Percentiles rank a stretch among this genome's conserved stretches.
Conservation (phyloP, 2,797 vertebrate species). For the Melanotaenia maccullochi region DNA sequence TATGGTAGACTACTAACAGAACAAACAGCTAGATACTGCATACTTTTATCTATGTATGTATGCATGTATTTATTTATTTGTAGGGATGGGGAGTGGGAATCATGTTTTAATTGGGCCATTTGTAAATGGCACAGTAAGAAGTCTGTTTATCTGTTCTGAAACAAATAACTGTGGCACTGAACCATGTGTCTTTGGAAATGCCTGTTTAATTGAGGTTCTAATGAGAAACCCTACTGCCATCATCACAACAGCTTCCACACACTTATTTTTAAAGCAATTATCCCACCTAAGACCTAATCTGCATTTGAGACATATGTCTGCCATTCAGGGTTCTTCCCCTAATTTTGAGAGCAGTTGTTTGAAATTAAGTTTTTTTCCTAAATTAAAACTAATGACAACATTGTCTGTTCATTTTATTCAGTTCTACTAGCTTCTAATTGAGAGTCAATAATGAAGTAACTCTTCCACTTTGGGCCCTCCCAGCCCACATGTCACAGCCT, state of each 20-base stretch:
- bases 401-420: neutral
- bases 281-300: constrained; percentile 21
- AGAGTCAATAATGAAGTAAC: constrained; percentile 6
- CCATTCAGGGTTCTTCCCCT: constrained; percentile 1
- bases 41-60: no score
- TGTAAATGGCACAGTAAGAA: constrained; percentile 65
- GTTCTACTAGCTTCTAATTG: constrained; percentile 6
- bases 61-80: neutral
- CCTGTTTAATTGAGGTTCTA: constrained; percentile 76
- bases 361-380: constrained; percentile 15
- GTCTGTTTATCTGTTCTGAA: constrained; percentile 70
- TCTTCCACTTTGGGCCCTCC: neutral
- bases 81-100: no score
- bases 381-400: constrained; percentile 3
- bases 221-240: constrained; percentile 57
- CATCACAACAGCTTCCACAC: constrained; percentile 27
- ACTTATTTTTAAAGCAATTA: constrained; percentile 25
- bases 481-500: neutral
- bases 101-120: constrained; percentile 64
- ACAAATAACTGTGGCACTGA: constrained; percentile 72
- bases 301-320: constrained; percentile 31
- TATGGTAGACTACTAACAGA: neutral
- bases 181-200: constrained; percentile 64
- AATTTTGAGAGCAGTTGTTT: constrained; percentile 18
- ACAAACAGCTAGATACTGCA: neutral